Conservation (phyloP, 2,113 vertebrate genomes). For the Zootoca vivipara region DNA sequence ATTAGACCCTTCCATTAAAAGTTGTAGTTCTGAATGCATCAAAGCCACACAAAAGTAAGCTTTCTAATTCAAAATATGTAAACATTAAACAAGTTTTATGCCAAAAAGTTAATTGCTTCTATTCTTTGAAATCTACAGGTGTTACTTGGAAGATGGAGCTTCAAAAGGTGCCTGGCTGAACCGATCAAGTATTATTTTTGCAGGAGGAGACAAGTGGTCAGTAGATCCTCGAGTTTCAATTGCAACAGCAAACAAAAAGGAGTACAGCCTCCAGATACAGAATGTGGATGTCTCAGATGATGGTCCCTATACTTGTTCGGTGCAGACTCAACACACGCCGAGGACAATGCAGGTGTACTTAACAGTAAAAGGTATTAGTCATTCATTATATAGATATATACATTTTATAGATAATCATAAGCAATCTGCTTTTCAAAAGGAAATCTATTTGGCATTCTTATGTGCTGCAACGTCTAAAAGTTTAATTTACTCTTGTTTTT, state of each 20-base stretch:
- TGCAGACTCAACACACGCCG: slow-evolving; percentile 93
- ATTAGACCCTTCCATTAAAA: background rate
- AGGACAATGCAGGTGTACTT: slow-evolving; percentile 93
- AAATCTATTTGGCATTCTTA: background rate
- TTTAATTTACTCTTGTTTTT: background rate
- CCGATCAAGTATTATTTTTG: slow-evolving; percentile 97
- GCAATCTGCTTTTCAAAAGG: background rate
- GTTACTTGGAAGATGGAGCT: slow-evolving; percentile 94
- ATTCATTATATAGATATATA: background rate
- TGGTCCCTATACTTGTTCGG: slow-evolving; percentile 94
- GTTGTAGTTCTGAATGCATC: background rate
- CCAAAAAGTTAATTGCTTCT: slow-evolving; percentile 10
- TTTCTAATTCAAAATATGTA: background rate
- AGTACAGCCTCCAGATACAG: slow-evolving; percentile 98
- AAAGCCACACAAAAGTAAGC: background rate
- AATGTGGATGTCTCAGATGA: slow-evolving; percentile 96
- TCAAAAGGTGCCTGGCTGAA: slow-evolving; percentile 99
- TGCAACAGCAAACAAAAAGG: slow-evolving; percentile 86
- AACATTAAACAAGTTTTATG: background rate
- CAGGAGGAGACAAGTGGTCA: slow-evolving; percentile 96
- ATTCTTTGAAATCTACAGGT: slow-evolving; percentile 76
- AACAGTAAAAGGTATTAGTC: slow-evolving; percentile 88
- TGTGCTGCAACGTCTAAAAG: background rate
- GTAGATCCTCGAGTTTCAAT: slow-evolving; percentile 97
- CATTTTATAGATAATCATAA: background rate